These are phyloP conservation scores for Uromys caudimaculatus DNA, from an alignment of 2,797 vertebrate species.

Conservation along the genomic window DNA sequence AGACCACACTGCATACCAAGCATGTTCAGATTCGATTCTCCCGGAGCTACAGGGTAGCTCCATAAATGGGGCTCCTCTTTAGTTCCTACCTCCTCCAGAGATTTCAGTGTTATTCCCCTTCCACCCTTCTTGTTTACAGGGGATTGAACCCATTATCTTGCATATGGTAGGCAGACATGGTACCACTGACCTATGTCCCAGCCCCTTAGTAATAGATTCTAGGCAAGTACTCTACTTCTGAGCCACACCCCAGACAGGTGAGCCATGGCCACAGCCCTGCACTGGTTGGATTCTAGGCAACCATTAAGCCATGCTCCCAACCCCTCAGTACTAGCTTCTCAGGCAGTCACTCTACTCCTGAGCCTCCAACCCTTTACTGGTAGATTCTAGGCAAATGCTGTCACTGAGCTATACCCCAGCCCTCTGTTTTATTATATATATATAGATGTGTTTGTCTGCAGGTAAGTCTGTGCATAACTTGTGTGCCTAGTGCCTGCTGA, in stretches of 20 bases:
- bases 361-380: background rate
- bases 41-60: background rate
- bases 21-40: background rate
- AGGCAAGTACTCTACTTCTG: background rate
- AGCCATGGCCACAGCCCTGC: background rate
- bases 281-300: background rate
- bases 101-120: background rate
- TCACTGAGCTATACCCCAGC: background rate
- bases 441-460: background rate
- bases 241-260: background rate
- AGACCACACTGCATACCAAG: accelerated
- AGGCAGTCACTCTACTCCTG: background rate
- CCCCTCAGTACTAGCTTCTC: background rate
- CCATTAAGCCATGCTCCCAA: background rate
- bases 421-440: background rate
- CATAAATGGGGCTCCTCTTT: background rate
- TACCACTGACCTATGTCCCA: background rate
- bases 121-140: background rate
- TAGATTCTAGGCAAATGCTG: background rate
- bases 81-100: background rate
- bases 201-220: background rate
- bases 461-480: background rate
- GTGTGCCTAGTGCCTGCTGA: background rate
- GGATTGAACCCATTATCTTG: background rate
- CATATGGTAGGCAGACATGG: background rate